Base-by-base conservation (phyloP, 2,113 vertebrate species). In the Cryptomyrus ogoouensis region DNA sequence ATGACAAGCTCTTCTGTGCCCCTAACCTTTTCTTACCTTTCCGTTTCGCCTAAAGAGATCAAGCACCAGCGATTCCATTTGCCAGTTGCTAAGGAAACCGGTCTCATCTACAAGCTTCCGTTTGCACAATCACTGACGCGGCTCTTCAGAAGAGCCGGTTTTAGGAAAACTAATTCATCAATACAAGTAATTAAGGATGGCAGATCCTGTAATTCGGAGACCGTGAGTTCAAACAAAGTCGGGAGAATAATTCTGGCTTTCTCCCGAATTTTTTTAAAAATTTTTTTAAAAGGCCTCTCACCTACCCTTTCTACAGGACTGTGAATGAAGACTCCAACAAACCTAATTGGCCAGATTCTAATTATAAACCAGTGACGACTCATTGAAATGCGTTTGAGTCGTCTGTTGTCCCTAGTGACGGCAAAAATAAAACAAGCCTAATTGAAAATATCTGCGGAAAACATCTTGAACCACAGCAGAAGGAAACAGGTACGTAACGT, bases 81-180 rank as follows among this genome's bases (percentile, higher is more conserved):
- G 49, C 77, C 50, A 31, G 90, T 91, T 91, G 85, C 90, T 88
- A 90, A 15, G 89, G 91, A 92, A 93, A 91, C 89, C 84, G 66
- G 83, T 91, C 5, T 90, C 53, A 89, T 86, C 85, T 80, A 89
- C 88, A 42, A 89, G 50, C 74, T 80, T 80, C 56, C 31, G 42
- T 50, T 91, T 46, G 53, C 87, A 21, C 87, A 56, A 88, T 31
- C 42, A 88, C 52, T 88, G 87, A 66, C n/a, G 52, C 66, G 56
- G 56, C 17, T 35, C 56, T 66, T 46, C 35, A 24, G 35, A 62
- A 66, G 42, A 88, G 56, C 52, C 39, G 5, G 87, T 53, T 88
- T 88, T 31, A 58, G 56, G 87, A 66, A 70, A 88, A 88, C 7
- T 21, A 66, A 58, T 88, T 88, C 56, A 88, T 88, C 31, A 66